Conservation (phyloP, 2,113 vertebrate species). For the Asarcornis scutulata region DNA sequence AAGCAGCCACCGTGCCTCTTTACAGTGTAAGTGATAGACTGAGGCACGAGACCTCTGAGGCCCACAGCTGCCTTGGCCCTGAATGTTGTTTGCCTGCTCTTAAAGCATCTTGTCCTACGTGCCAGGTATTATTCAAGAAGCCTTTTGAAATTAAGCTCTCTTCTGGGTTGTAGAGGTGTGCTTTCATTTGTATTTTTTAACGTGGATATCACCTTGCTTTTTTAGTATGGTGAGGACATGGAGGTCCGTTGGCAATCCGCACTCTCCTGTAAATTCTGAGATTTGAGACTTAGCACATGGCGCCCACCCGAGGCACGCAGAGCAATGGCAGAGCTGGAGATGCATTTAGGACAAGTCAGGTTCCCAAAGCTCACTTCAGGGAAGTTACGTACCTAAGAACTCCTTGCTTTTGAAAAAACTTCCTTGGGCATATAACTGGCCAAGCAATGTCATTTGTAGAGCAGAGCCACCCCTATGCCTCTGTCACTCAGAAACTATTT, state of each 20-base stretch:
- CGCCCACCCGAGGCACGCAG: fast-evolving
- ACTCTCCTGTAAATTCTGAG: neutral
- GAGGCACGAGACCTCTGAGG: neutral
- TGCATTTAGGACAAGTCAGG: neutral
- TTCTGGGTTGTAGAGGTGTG: neutral
- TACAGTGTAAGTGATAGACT: neutral
- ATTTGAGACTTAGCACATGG: neutral
- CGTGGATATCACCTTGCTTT: neutral
- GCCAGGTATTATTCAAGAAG: neutral
- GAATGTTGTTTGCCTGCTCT: neutral
- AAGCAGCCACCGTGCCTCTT: neutral
- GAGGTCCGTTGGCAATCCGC: neutral
- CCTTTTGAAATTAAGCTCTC: neutral
- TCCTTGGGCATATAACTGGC: neutral
- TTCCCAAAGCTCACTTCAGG: neutral
- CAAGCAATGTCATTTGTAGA: neutral
- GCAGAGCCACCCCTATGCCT: neutral
- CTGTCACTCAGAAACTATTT: neutral
- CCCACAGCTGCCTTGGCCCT: neutral
- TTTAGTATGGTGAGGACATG: neutral
- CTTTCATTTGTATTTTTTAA: neutral
- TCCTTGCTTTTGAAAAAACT: neutral
- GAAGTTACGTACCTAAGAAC: neutral
- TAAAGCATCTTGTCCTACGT: neutral
- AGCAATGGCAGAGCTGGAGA: neutral